Percentiles rank a stretch among this genome's conserved stretches.
phyloP scores from a whole-genome alignment of 2,888 invertebrate species.

The Clusia tigrina region DNA sequence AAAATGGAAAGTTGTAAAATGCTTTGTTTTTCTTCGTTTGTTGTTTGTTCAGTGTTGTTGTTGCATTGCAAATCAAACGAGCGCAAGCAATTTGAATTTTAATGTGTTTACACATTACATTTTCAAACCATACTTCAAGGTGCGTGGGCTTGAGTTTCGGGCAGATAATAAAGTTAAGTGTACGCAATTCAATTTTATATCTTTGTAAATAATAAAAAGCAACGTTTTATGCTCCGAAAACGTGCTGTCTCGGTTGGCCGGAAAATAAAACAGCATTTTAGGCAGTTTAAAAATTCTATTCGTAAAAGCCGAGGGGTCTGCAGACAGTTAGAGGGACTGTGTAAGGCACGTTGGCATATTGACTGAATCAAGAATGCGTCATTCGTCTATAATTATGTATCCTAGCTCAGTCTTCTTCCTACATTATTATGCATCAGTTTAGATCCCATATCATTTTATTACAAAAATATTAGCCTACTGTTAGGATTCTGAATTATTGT shows the following conservation, averaged over 20 bases:
- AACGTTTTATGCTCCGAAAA: conserved; percentile 9
- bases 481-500: no score
- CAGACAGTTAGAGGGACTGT: no score
- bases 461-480: no score
- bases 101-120: conserved; percentile 4
- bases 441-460: no score
- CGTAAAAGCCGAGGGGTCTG: no score
- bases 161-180: conserved; percentile 26
- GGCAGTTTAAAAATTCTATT: not conserved
- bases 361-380: no score
- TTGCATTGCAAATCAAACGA: not conserved
- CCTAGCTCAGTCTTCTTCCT: no score
- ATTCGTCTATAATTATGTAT: no score
- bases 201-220: not conserved
- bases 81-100: conserved; percentile 10
- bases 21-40: no score
- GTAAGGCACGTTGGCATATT: no score
- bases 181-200: conserved; percentile 25
- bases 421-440: no score
- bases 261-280: not conserved
- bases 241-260: not conserved
- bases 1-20: conserved; percentile 3
- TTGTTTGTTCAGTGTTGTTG: no score
- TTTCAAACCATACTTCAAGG: conserved; percentile 22
- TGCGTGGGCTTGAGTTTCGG: not conserved